Percentiles rank a stretch among this genome's conserved stretches.
These are phyloP conservation scores for Rhodinocichla rosea DNA, from an alignment of 2,113 vertebrate species.

Conservation along the genomic window DNA sequence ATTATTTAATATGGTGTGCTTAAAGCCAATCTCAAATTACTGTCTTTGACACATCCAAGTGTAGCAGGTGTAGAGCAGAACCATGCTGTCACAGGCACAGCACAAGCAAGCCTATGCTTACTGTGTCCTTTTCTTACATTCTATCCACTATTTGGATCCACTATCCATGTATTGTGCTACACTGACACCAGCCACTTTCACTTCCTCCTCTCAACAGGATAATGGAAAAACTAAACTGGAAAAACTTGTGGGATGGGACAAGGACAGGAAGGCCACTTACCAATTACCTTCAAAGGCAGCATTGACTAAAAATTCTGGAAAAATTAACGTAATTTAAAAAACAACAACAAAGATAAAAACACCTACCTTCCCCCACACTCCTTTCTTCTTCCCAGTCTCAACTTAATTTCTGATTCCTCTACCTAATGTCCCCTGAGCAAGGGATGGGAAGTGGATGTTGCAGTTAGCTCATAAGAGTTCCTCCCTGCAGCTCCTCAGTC, in stretches of 20 bases:
- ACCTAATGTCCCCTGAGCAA: rapidly evolving
- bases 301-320: not conserved
- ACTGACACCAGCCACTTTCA: rapidly evolving
- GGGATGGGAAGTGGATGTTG: not conserved
- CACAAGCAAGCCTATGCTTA: not conserved
- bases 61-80: not conserved
- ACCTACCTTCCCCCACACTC: not conserved
- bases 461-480: not conserved
- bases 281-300: not conserved
- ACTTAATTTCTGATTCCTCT: not conserved
- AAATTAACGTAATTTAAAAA: not conserved
- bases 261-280: not conserved
- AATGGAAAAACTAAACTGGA: not conserved
- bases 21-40: not conserved
- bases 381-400: not conserved
- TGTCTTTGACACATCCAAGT: not conserved
- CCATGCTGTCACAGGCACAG: not conserved
- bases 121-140: not conserved
- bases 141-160: not conserved
- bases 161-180: not conserved
- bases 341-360: not conserved
- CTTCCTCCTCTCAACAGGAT: rapidly evolving
- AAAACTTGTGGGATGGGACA: rapidly evolving
- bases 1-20: not conserved
- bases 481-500: not conserved